Evolutionary conservation across 2,113 vertebrate genomes (phyloP).

Genomic region (Melanerpes aurifrons): DNA sequence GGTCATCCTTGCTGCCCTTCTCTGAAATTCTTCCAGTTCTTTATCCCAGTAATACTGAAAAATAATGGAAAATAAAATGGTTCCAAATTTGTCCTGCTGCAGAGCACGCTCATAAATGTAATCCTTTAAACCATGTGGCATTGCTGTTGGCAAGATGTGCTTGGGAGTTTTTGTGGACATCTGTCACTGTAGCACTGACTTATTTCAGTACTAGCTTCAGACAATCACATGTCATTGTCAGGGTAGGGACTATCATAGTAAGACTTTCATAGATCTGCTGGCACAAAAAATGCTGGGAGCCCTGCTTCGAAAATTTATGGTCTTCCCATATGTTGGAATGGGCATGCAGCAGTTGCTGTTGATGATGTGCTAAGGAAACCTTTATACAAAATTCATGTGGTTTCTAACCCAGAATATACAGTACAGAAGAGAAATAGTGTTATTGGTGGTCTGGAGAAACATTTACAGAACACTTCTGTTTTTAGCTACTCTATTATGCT

Average conservation of each 20-base stretch:
- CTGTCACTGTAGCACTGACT: not conserved
- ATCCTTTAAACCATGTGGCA: not conserved
- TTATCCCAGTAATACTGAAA: not conserved
- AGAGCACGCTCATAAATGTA: not conserved
- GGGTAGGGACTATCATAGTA: not conserved
- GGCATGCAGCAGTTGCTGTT: not conserved
- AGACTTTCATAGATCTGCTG: not conserved
- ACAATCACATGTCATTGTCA: not conserved
- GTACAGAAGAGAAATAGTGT: not conserved
- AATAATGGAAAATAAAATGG: not conserved
- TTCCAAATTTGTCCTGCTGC: not conserved
- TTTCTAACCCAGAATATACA: not conserved
- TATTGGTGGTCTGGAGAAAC: not conserved
- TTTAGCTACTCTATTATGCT: accelerated
- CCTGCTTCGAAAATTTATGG: not conserved
- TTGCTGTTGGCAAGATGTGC: not conserved
- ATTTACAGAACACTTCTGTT: not conserved
- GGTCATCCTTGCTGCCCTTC: not conserved
- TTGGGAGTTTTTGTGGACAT: not conserved
- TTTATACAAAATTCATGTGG: not conserved
- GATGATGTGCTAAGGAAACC: not conserved
- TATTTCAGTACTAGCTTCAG: not conserved
- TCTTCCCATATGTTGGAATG: not conserved
- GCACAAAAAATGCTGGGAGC: not conserved
- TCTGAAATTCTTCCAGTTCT: not conserved